Percentiles rank a stretch among this genome's conserved stretches.
phyloP scores from a whole-genome alignment of 2,888 invertebrate genomes.

The Venusia cambrica region DNA sequence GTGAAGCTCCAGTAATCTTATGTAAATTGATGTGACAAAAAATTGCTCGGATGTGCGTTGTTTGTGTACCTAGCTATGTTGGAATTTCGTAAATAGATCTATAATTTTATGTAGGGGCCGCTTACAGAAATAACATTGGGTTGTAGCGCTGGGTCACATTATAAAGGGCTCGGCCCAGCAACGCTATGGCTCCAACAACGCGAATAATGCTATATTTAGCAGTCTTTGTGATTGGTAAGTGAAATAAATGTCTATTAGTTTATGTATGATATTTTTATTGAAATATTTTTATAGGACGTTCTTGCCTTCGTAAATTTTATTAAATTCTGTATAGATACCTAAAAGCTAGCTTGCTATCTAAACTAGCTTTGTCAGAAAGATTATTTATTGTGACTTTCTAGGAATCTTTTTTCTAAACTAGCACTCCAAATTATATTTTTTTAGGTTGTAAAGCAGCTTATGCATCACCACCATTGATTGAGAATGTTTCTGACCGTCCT shows the following conservation, averaged over 20 bases:
- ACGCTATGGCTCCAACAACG: slow-evolving; percentile 52
- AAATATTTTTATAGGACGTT: too few relatives aligned
- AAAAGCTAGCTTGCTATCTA: too few relatives aligned
- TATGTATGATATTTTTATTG: not conserved
- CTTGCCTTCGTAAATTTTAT: too few relatives aligned
- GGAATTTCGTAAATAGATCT: slow-evolving; percentile 73
- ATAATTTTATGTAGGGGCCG: slow-evolving; percentile 72
- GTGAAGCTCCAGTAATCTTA: too few relatives aligned
- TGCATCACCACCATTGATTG: slow-evolving; percentile 59
- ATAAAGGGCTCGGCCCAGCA: slow-evolving; percentile 53
- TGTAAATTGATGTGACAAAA: slow-evolving; percentile 5
- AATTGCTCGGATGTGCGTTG: slow-evolving; percentile 59
- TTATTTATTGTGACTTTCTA: too few relatives aligned
- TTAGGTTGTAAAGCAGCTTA: slow-evolving; percentile 44
- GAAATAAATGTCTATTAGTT: slow-evolving; percentile 6
- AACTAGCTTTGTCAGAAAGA: too few relatives aligned
- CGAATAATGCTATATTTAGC: slow-evolving; percentile 40
- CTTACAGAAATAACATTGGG: slow-evolving; percentile 75
- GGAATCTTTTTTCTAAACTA: too few relatives aligned
- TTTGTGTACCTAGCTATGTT: slow-evolving; percentile 65
- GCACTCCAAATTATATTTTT: not conserved
- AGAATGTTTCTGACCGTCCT: slow-evolving; percentile 63
- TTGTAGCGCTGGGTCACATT: slow-evolving; percentile 59
- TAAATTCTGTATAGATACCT: too few relatives aligned
- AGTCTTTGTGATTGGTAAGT: slow-evolving; percentile 57